Evolutionary conservation across 1,140 invertebrate genomes (phyloP).

Genomic region (Heliconius congener): DNA sequence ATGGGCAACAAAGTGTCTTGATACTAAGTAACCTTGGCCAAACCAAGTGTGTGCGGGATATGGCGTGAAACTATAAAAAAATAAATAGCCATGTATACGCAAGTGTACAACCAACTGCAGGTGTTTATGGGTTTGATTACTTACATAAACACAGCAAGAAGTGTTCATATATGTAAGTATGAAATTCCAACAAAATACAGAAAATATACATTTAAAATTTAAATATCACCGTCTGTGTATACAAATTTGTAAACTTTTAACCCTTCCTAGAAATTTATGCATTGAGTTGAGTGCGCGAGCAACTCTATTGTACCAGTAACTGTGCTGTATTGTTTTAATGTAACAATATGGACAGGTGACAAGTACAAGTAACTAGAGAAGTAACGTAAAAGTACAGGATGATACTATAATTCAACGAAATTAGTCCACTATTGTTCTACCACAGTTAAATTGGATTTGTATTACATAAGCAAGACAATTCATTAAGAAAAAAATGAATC

Average conservation of each 20-base stretch:
- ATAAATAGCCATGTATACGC: background rate
- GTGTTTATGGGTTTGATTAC: no score
- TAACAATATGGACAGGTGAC: background rate
- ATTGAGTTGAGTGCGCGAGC: conserved; percentile 32
- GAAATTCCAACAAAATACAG: background rate
- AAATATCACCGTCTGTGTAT: conserved; percentile 40
- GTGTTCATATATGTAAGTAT: background rate
- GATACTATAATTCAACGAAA: background rate
- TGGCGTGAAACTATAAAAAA: no score
- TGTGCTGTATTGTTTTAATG: conserved; percentile 23
- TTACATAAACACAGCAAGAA: background rate
- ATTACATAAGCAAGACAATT: no score
- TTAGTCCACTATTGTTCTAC: background rate
- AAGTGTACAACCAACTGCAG: background rate
- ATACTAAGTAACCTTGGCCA: no score
- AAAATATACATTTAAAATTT: conserved; percentile 48
- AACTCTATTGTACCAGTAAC: conserved; percentile 21
- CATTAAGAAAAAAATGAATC: no score
- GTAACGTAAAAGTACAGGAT: background rate
- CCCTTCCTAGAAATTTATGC: conserved; percentile 40
- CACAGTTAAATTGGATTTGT: no score
- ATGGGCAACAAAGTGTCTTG: no score
- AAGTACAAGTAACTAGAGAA: background rate
- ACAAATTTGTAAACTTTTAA: conserved; percentile 49
- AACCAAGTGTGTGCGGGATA: no score